Base-by-base conservation (phyloP, 2,888 invertebrate species). In the Drosophila kanekoi region DNA sequence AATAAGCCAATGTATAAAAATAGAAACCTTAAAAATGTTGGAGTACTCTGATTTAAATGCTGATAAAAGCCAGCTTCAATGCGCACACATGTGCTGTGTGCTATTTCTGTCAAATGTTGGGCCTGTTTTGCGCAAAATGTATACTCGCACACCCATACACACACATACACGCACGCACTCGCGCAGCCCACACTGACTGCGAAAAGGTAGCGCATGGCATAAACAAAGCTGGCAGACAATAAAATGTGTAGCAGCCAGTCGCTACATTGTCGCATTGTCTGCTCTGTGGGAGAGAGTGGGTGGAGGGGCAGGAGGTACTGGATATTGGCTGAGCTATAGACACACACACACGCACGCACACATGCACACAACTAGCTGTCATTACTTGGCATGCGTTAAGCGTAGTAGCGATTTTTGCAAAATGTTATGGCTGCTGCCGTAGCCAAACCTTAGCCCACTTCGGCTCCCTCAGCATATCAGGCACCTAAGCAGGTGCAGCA, bases 381-480 rank as follows among this genome's bases (percentile, higher is more conserved):
- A 72, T 69, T 75, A 60, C 73, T 65, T 57, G 57, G 44, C 54
- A 41, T 54, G 77, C 83, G 71, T 69, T 72, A 67, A 68, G 86
- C 77, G 74, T 61, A 69, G 67, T 66, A 63, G 68, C 56, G 54
- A 70, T 61, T 71, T 28, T 72, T 68, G 69, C 53, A 38, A 64
- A 78, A 72, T 75, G 54, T 49, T 68, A 64, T 61, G 51, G 16
- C 54, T 51, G 51, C 11, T n/a, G 38, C 35, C 16, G 28, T 33
- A 9, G 11, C 28, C 37, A 37, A 38, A 38, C 13, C 60, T 44
- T 20, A 47, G 59, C 62, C 14, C 48, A 51, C 33, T 35, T 16
- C 28, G 1, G 9, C 1, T 14, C 6, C 28, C 6, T 2, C 5
- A 14, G 28, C 20, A 13, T 13, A 3, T 49, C 28, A 56, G 51